Evolutionary conservation across 2,797 vertebrate genomes (phyloP).

Genomic region (Psittacula derbiana): DNA sequence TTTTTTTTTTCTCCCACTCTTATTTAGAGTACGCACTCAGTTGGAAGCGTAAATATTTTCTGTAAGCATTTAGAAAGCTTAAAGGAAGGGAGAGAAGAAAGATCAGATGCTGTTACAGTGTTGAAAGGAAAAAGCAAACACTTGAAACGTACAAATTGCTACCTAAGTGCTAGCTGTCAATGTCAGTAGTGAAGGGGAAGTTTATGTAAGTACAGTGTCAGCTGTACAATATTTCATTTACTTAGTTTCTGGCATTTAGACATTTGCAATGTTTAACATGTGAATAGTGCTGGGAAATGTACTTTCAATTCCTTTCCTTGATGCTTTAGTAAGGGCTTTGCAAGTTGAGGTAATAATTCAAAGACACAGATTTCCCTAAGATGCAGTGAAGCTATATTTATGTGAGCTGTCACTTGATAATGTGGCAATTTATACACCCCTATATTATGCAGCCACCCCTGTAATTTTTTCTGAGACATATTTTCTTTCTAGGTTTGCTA

Average conservation of each 20-base stretch:
- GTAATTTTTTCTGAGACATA: background rate
- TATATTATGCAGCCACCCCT: background rate
- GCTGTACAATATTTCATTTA: background rate
- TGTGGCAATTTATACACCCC: background rate
- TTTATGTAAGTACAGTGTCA: background rate
- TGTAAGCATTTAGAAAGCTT: background rate
- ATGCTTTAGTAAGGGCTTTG: background rate
- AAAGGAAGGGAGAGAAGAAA: background rate
- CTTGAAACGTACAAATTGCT: background rate
- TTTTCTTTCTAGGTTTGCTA: conserved; percentile 88
- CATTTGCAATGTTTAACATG: background rate
- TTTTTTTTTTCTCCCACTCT: background rate
- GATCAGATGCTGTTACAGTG: fast-evolving
- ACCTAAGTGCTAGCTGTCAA: background rate
- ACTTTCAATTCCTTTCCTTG: background rate
- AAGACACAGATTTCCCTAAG: background rate
- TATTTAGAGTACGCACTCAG: background rate
- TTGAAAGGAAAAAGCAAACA: background rate
- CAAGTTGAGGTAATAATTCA: background rate
- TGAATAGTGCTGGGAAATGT: background rate
- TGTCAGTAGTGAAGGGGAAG: background rate
- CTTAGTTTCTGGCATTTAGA: background rate
- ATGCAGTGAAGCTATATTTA: background rate
- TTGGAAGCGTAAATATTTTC: background rate
- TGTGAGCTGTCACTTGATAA: background rate